Base-by-base conservation (phyloP, 2,113 vertebrate genomes). In the Raja brachyura region DNA sequence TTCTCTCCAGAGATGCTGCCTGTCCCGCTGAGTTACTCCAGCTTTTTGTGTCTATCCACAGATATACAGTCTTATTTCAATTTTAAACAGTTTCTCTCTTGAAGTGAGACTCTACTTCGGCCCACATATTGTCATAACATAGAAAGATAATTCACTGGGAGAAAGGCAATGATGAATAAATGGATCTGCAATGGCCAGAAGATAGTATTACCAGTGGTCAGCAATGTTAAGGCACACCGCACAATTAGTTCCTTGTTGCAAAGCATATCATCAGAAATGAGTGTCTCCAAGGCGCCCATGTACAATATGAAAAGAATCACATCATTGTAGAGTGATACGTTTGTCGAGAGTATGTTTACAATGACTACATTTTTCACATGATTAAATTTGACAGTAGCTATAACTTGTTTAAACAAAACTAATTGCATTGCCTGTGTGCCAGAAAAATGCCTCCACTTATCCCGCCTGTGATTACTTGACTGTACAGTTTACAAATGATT, bases 251-350 rank as follows among this genome's bases (percentile, higher is more conserved):
- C 63, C 68, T 73, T 92, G 90, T 92, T 92, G 90, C 20, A 48
- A 33, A 48, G 33, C 33, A 28, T 68, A 73, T 92, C 66, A 33
- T 48, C 90, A 48, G 22, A 70, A 73, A 25, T 31, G 20, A 92
- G 73, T 90, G 88, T 68, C 59, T 90, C 63, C 88, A 70, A 90
- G 88, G 66, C 63, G 33, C 54, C 68, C 90, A 54, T 92, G 68
- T 73, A 54, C 31, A 48, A 92, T 31, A 92, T 74, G 68, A 73
- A 92, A 73, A 74, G 66, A 92, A 92, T 92, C 39, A 20, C 66
- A 73, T 92, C 68, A 92, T 92, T 92, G 90, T 92, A 73, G 90
- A 92, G 39, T 92, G 90, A 73, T 92, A 92, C 73, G 66, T 92
- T 92, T 70, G 90, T 73, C 31, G 9, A 92, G 68, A 92, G 39